These are phyloP conservation scores for Erebia palarica DNA, from an alignment of 2,888 invertebrate genomes.

Conservation along the genomic window DNA sequence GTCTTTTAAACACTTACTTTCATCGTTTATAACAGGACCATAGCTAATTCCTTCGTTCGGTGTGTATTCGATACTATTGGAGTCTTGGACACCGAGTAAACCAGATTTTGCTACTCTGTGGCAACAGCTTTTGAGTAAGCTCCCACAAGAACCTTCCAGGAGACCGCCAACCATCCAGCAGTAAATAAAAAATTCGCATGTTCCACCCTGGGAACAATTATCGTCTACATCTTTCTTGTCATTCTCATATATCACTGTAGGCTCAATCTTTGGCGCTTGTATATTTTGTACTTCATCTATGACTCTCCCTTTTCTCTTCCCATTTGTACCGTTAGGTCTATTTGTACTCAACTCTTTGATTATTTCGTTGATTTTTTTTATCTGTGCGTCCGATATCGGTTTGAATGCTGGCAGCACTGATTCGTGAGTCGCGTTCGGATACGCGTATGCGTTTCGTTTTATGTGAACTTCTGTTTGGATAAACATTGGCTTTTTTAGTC, in stretches of 20 bases:
- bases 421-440: slow-evolving; percentile 55
- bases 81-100: slow-evolving; percentile 84
- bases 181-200: slow-evolving; percentile 94
- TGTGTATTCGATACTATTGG: slow-evolving; percentile 83
- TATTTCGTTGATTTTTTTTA: slow-evolving; percentile 65
- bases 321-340: slow-evolving; percentile 44
- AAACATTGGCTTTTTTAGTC: slow-evolving; percentile 68
- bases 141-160: slow-evolving; percentile 92
- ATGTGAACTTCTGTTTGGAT: slow-evolving; percentile 59
- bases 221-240: slow-evolving; percentile 65
- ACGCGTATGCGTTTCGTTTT: slow-evolving; percentile 58
- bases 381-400: slow-evolving; percentile 74
- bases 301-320: slow-evolving; percentile 55
- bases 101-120: slow-evolving; percentile 88
- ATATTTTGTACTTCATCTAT: slow-evolving; percentile 43
- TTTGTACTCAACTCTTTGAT: slow-evolving; percentile 58
- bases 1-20: slow-evolving; percentile 84
- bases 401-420: slow-evolving; percentile 67
- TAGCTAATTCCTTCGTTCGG: slow-evolving; percentile 85
- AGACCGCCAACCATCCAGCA: slow-evolving; percentile 96
- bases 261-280: slow-evolving; percentile 37
- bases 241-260: slow-evolving; percentile 35
- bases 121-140: slow-evolving; percentile 93
- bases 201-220: slow-evolving; percentile 87
- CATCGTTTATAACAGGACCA: slow-evolving; percentile 89